Evolutionary conservation across 2,888 invertebrate species (phyloP).

Genomic region (Sisyra nigra): DNA sequence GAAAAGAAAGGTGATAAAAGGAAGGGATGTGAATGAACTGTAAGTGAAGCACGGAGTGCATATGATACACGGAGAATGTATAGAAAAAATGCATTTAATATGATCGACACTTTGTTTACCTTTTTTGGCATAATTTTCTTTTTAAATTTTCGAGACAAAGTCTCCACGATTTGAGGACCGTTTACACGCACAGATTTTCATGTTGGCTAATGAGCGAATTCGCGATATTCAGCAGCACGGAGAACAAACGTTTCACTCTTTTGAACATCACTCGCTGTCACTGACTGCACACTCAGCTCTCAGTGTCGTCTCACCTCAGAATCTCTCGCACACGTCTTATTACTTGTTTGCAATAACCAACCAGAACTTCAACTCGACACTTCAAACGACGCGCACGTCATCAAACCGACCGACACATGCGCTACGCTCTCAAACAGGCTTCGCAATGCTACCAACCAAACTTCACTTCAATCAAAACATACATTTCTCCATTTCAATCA

Average conservation of each 20-base stretch:
- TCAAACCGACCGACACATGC: conserved; percentile 2
- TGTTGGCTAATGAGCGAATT: too few species aligned
- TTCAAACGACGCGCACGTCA: conserved; percentile 6
- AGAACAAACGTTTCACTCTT: too few species aligned
- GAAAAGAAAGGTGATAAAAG: neutral
- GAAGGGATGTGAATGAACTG: conserved; percentile 3
- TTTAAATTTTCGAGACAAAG: too few species aligned
- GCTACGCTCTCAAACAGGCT: conserved; percentile 1
- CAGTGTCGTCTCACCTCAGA: neutral
- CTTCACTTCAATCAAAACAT: neutral
- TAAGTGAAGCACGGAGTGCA: neutral
- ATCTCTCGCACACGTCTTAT: neutral
- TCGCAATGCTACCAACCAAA: neutral
- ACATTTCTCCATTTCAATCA: neutral
- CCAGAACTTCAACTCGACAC: neutral
- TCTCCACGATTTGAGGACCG: too few species aligned
- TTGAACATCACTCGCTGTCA: neutral
- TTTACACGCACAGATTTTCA: too few species aligned
- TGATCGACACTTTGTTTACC: too few species aligned
- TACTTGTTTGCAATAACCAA: neutral
- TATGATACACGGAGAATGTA: too few species aligned
- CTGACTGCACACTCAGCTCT: neutral
- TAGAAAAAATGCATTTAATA: too few species aligned
- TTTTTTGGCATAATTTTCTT: too few species aligned
- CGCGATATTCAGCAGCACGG: too few species aligned